These are phyloP conservation scores for Hirundichthys speculiger DNA, from an alignment of 2,113 vertebrate species.

Conservation along the genomic window DNA sequence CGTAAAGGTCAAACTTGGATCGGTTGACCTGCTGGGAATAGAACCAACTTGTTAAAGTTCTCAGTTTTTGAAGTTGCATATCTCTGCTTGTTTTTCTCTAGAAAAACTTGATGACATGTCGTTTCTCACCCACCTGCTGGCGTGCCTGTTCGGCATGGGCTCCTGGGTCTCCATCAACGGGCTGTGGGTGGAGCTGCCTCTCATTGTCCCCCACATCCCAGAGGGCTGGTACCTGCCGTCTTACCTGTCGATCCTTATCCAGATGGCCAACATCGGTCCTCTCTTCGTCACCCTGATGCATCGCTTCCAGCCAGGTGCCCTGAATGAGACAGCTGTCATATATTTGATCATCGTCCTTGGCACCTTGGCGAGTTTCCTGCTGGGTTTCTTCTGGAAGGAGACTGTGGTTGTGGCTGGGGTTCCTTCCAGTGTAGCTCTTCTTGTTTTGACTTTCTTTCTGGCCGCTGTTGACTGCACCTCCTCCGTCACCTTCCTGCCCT, in stretches of 20 bases:
- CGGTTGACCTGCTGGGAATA: too few species aligned
- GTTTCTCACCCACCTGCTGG: conserved; percentile 78
- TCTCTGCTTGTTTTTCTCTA: background rate
- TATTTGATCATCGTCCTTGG: conserved; percentile 79
- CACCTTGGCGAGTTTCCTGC: conserved; percentile 72
- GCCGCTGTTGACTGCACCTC: conserved; percentile 86
- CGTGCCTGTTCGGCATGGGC: conserved; percentile 83
- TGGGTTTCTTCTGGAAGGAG: conserved; percentile 85
- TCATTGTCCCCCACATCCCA: conserved; percentile 81
- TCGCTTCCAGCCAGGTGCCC: conserved; percentile 71
- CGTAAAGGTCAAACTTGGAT: too few species aligned
- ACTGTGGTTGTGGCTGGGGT: conserved; percentile 62
- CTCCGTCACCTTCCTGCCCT: conserved; percentile 88
- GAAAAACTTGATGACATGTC: conserved; percentile 65
- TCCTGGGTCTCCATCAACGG: conserved; percentile 89
- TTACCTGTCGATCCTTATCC: conserved; percentile 84
- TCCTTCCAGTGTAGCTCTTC: conserved; percentile 76
- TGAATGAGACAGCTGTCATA: conserved; percentile 74
- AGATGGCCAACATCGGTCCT: conserved; percentile 85
- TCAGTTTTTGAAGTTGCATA: too few species aligned
- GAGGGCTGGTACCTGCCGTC: conserved; percentile 88
- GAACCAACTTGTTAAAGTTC: background rate
- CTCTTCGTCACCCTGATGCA: conserved; percentile 82
- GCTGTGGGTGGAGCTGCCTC: conserved; percentile 86
- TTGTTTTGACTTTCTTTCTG: conserved; percentile 82